phyloP scores from a whole-genome alignment of 2,113 vertebrate species.

The Eclectus roratus region DNA sequence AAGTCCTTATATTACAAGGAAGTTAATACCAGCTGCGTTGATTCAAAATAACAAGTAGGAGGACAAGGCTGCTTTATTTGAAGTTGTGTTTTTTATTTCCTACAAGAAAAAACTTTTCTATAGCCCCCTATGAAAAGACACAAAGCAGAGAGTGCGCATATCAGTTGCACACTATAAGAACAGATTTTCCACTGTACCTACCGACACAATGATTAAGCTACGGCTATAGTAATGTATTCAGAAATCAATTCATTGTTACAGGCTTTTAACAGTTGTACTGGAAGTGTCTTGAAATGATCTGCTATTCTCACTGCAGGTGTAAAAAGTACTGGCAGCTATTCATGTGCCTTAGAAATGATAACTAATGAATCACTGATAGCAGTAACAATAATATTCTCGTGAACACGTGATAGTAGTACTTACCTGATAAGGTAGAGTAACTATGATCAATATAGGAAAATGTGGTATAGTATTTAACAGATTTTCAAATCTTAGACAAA shows the following conservation, averaged over 20 bases:
- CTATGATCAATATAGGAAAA: neutral
- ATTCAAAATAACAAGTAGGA: neutral
- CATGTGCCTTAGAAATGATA: neutral
- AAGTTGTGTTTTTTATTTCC: neutral
- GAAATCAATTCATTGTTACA: conserved; percentile 14
- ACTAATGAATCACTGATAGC: neutral
- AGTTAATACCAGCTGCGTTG: neutral
- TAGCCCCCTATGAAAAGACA: neutral
- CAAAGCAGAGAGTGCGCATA: neutral
- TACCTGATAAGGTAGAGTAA: neutral
- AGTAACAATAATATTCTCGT: neutral
- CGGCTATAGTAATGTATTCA: neutral
- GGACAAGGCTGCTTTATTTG: neutral
- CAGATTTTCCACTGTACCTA: neutral
- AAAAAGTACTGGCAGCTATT: neutral
- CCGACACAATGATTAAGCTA: neutral
- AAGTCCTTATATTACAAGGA: neutral
- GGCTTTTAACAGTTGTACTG: neutral
- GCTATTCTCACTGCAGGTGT: neutral
- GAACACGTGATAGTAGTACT: neutral
- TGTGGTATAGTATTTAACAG: neutral
- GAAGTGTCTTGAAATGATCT: neutral
- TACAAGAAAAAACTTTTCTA: neutral
- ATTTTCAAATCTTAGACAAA: neutral
- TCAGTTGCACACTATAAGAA: neutral